Percentiles rank a stretch among this genome's conserved stretches.
Conservation (phyloP, 2,113 vertebrate genomes). For the Cnemophilus loriae region DNA sequence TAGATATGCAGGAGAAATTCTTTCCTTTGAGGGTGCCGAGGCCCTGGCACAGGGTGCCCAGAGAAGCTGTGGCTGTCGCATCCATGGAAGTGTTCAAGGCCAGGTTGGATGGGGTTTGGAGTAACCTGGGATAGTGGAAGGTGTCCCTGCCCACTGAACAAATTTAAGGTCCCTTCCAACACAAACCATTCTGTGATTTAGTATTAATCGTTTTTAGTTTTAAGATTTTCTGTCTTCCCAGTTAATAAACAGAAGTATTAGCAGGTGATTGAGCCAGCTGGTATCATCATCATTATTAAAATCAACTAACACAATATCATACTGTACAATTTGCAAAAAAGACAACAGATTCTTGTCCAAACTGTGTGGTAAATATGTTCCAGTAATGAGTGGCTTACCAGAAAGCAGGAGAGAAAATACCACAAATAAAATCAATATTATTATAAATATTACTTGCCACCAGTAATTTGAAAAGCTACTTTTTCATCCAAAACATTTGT, state of each 20-base stretch:
- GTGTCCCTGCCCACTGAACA: background rate
- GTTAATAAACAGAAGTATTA: background rate
- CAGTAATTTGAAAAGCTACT: background rate
- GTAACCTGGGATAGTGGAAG: background rate
- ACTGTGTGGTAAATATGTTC: background rate
- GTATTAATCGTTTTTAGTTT: background rate
- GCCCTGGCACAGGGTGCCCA: background rate
- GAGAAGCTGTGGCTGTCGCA: background rate
- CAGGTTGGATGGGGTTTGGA: background rate
- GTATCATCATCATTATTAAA: background rate
- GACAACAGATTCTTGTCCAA: conserved; percentile 14
- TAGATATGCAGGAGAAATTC: background rate
- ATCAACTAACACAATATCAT: background rate
- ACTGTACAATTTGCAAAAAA: background rate
- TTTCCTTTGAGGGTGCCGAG: background rate
- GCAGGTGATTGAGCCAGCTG: background rate
- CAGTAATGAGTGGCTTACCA: conserved; percentile 12
- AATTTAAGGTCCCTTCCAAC: background rate
- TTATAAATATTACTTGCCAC: conserved; percentile 41
- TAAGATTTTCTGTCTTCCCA: background rate
- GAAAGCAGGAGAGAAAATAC: conserved; percentile 23
- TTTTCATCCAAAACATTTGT: conserved; percentile 36
- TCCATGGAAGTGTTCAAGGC: background rate
- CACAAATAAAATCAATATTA: conserved; percentile 52
- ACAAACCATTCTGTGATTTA: background rate